phyloP scores from a whole-genome alignment of 2,888 invertebrate genomes.

The Drosophila meridiana region DNA sequence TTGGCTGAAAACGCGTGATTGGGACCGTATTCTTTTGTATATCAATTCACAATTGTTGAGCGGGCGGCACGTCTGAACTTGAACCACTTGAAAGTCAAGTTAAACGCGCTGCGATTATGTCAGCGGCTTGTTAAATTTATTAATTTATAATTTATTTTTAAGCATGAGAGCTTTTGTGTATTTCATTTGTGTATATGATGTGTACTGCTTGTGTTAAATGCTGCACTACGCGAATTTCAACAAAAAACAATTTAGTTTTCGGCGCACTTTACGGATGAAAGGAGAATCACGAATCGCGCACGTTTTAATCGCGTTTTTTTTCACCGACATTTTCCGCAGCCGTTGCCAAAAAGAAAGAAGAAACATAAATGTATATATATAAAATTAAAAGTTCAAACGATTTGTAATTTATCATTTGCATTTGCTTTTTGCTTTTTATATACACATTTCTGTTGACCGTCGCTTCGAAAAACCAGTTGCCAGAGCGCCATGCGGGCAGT shows the following conservation, averaged over 20 bases:
- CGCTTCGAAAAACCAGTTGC: constrained; percentile 47
- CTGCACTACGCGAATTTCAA: constrained; percentile 57
- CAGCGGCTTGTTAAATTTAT: constrained; percentile 50
- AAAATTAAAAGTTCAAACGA: constrained; percentile 13
- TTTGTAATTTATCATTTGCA: constrained; percentile 42
- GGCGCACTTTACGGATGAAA: not conserved
- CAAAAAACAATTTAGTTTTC: constrained; percentile 51
- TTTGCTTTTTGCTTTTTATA: not conserved
- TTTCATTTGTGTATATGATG: constrained; percentile 16
- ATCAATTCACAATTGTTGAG: constrained; percentile 70
- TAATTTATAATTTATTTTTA: constrained; percentile 15
- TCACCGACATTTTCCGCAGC: constrained; percentile 36
- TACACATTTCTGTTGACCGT: constrained; percentile 15
- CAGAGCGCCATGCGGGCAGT: constrained; percentile 7
- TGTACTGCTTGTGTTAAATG: constrained; percentile 25
- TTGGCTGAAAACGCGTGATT: constrained; percentile 60
- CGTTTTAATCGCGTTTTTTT: constrained; percentile 69
- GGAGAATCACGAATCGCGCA: constrained; percentile 53
- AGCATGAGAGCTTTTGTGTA: constrained; percentile 6
- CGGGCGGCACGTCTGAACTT: constrained; percentile 75
- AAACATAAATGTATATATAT: not conserved
- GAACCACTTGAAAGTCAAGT: constrained; percentile 48
- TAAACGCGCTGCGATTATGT: constrained; percentile 55
- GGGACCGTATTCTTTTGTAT: constrained; percentile 59
- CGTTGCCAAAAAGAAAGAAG: constrained; percentile 19